phyloP scores from a whole-genome alignment of 1,140 invertebrate species.

The Bombus confusus region DNA sequence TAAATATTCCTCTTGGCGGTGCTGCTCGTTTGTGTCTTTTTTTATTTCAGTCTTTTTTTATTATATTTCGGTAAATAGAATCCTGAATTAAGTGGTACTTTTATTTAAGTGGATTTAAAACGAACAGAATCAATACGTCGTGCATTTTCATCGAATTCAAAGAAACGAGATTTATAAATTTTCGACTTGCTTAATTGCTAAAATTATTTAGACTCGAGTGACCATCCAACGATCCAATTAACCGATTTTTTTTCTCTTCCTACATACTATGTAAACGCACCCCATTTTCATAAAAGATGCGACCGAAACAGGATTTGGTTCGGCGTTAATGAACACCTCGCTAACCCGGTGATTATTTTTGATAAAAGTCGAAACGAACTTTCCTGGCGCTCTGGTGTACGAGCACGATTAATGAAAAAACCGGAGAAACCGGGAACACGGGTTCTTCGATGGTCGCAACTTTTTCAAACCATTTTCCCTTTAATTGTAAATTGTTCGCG shows the following conservation, averaged over 20 bases:
- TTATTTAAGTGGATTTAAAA: too few relatives aligned
- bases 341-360: conserved; percentile 38
- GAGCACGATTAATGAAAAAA: conserved; percentile 37
- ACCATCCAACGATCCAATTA: background rate
- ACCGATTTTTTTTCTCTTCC: background rate
- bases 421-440: background rate
- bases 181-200: background rate
- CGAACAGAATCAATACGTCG: too few relatives aligned
- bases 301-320: conserved; percentile 1
- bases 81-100: too few relatives aligned
- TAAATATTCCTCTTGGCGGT: background rate
- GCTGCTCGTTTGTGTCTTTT: background rate
- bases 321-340: conserved; percentile 22
- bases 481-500: conserved; percentile 27
- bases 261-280: background rate
- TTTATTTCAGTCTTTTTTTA: too few relatives aligned
- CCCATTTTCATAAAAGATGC: background rate
- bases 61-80: too few relatives aligned
- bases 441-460: conserved; percentile 8
- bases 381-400: conserved; percentile 2
- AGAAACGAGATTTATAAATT: background rate
- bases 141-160: background rate
- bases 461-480: conserved; percentile 1
- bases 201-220: background rate
- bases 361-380: conserved; percentile 41